Evolutionary conservation across 2,113 vertebrate species (phyloP).

Genomic region (Melospiza georgiana): DNA sequence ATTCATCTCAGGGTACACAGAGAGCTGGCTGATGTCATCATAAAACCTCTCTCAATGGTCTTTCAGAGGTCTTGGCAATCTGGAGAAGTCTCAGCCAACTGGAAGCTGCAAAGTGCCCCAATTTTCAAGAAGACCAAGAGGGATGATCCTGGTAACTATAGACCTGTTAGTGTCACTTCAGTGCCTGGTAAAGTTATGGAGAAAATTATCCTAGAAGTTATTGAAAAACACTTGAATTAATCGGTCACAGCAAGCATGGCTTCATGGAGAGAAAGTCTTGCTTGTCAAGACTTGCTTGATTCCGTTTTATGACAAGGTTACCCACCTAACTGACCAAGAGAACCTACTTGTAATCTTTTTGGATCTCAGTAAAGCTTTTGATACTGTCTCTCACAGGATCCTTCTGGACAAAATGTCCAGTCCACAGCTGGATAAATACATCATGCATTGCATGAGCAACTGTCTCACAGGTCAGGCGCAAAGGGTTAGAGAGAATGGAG

Average conservation of each 20-base stretch:
- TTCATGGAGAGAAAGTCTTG: not conserved
- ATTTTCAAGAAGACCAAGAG: not conserved
- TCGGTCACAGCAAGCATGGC: not conserved
- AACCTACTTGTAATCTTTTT: not conserved
- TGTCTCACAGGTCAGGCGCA: accelerated
- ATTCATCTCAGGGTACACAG: not conserved
- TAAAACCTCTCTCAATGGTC: not conserved
- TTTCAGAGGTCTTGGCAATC: not conserved
- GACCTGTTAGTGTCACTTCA: not conserved
- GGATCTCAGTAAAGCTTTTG: not conserved
- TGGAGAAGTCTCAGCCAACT: not conserved
- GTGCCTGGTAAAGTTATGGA: not conserved
- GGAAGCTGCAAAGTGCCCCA: not conserved
- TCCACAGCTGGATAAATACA: not conserved
- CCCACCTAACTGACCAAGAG: not conserved
- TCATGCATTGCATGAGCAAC: accelerated
- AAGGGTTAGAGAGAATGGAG: not conserved
- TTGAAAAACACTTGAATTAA: not conserved
- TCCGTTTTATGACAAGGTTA: not conserved
- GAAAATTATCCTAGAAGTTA: not conserved
- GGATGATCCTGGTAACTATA: not conserved
- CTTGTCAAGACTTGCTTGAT: not conserved
- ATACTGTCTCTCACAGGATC: not conserved
- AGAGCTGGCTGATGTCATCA: not conserved
- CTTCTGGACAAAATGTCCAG: not conserved